Conservation (phyloP, 2,888 invertebrate genomes). For the Drosophila barbarae region DNA sequence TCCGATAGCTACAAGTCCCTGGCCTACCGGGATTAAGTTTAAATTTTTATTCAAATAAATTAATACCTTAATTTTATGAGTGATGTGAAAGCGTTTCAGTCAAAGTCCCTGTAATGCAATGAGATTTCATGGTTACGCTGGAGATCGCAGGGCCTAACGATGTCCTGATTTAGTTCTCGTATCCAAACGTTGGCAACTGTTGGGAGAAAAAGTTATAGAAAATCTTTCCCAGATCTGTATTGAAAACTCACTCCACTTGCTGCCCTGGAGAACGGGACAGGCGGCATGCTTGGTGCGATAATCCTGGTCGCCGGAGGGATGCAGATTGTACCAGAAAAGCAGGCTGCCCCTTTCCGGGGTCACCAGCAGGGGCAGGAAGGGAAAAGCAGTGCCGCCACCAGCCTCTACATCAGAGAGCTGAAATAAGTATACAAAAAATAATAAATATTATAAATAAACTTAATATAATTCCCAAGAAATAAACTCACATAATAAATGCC, state of each 20-base stretch:
- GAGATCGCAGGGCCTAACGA: constrained; percentile 81
- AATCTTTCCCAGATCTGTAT: too few relatives aligned
- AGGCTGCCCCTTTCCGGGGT: constrained; percentile 88
- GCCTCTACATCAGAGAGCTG: constrained; percentile 98
- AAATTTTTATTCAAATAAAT: constrained; percentile 11
- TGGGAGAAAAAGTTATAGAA: not conserved
- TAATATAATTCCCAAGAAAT: not conserved
- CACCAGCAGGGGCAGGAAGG: constrained; percentile 89
- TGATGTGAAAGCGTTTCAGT: constrained; percentile 31
- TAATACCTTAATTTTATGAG: constrained; percentile 18
- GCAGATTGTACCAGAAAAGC: constrained; percentile 77
- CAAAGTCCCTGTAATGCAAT: constrained; percentile 52
- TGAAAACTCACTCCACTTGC: constrained; percentile 76
- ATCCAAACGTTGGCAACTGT: constrained; percentile 93
- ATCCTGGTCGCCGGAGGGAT: constrained; percentile 70
- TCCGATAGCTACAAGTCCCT: constrained; percentile 32
- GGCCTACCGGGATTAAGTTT: constrained; percentile 13
- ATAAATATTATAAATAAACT: too few relatives aligned
- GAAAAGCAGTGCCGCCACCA: constrained; percentile 98
- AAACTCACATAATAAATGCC: constrained; percentile 95
- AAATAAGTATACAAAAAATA: not conserved
- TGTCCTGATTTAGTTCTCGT: constrained; percentile 90
- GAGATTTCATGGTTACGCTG: constrained; percentile 68
- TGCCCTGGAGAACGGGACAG: constrained; percentile 76
- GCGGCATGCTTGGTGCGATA: constrained; percentile 76